These are phyloP conservation scores for Trinorchestia longiramus DNA, from an alignment of 1,140 invertebrate genomes.

Conservation along the genomic window DNA sequence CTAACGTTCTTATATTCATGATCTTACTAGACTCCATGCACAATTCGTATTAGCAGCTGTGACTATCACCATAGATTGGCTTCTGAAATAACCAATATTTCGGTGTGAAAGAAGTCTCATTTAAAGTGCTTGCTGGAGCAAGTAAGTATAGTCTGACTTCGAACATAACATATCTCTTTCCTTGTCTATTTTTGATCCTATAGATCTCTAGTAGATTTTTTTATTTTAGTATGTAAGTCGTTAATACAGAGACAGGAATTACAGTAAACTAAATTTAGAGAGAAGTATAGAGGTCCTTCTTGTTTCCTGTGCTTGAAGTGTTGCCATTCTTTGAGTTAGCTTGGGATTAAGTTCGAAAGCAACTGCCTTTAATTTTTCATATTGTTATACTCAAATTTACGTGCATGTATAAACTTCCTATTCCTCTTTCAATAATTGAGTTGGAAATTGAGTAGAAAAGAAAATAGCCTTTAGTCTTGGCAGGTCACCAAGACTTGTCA, in stretches of 20 bases:
- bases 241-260: not conserved
- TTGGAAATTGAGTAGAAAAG: not conserved
- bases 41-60: too few species aligned
- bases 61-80: too few species aligned
- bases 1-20: too few species aligned
- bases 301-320: not conserved
- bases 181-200: not conserved
- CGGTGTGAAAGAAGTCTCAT: too few species aligned
- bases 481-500: not conserved
- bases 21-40: too few species aligned
- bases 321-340: not conserved
- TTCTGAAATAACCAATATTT: too few species aligned
- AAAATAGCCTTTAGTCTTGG: not conserved
- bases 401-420: not conserved
- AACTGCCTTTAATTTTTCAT: not conserved
- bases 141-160: not conserved
- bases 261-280: not conserved
- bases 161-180: not conserved
- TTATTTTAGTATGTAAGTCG: not conserved
- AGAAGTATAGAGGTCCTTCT: not conserved
- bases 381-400: not conserved
- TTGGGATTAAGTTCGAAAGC: not conserved
- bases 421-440: not conserved
- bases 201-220: not conserved
- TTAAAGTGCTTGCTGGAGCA: not conserved